Evolutionary conservation across 2,797 vertebrate species (phyloP).

Genomic region (Nasua narica): DNA sequence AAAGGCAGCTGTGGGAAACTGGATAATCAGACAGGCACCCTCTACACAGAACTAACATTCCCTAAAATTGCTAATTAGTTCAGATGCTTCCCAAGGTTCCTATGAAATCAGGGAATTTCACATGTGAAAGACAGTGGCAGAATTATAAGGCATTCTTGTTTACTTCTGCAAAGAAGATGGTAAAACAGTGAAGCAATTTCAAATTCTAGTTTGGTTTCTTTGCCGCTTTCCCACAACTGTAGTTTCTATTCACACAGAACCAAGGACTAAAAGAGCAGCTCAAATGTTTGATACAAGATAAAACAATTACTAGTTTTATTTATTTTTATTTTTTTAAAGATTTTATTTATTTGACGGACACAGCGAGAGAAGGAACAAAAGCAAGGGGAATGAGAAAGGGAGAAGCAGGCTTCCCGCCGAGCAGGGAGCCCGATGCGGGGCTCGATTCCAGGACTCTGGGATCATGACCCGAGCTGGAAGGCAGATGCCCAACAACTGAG

Average conservation of each 20-base stretch:
- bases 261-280: background rate
- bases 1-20: conserved; percentile 35
- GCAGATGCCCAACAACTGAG: too few species aligned
- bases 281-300: background rate
- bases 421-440: too few species aligned
- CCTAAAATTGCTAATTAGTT: background rate
- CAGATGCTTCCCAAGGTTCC: background rate
- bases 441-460: too few species aligned
- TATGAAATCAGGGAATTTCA: background rate
- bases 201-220: conserved; percentile 1
- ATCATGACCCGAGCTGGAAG: too few species aligned
- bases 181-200: conserved; percentile 3
- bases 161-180: background rate
- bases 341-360: too few species aligned
- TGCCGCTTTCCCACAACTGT: background rate
- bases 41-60: background rate
- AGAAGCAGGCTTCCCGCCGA: too few species aligned
- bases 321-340: too few species aligned
- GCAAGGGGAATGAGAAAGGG: too few species aligned
- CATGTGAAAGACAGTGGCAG: background rate
- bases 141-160: background rate
- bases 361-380: too few species aligned
- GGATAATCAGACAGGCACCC: background rate
- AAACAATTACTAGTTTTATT: background rate
- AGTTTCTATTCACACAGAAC: background rate